Percentiles rank a stretch among this genome's conserved stretches.
These are phyloP conservation scores for Peromyscus attwateri DNA, from an alignment of 2,797 vertebrate species.

Conservation along the genomic window DNA sequence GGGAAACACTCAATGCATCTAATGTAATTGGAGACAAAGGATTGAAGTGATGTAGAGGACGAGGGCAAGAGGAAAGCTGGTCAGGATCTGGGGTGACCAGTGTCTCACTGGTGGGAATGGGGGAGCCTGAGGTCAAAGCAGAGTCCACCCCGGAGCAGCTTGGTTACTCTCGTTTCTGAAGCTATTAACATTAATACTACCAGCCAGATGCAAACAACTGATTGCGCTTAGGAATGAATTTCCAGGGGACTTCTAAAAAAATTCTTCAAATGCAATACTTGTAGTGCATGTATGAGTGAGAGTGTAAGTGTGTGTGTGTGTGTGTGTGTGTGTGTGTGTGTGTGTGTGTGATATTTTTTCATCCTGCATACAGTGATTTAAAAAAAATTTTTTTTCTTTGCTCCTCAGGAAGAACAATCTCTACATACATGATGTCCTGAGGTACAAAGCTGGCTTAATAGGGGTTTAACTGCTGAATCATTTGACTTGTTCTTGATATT, in stretches of 20 bases:
- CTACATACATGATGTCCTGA: background rate
- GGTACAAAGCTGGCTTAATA: background rate
- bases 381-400: background rate
- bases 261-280: background rate
- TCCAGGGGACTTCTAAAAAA: conserved; percentile 5
- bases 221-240: background rate
- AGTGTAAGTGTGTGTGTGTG: background rate
- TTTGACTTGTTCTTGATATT: background rate
- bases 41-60: conserved; percentile 79
- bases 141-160: background rate
- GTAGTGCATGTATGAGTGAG: background rate
- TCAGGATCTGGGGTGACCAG: conserved; percentile 74
- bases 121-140: conserved; percentile 83
- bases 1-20: conserved; percentile 86
- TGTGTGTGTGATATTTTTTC: background rate
- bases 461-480: conserved; percentile 10
- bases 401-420: conserved; percentile 40
- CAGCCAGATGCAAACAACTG: conserved; percentile 14
- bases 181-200: background rate
- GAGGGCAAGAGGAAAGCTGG: conserved; percentile 77
- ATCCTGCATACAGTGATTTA: background rate
- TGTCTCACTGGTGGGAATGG: conserved; percentile 49
- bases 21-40: conserved; percentile 87
- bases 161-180: background rate
- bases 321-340: no score